Evolutionary conservation across 1,140 invertebrate species (phyloP).

Genomic region (Orius insidiosus): DNA sequence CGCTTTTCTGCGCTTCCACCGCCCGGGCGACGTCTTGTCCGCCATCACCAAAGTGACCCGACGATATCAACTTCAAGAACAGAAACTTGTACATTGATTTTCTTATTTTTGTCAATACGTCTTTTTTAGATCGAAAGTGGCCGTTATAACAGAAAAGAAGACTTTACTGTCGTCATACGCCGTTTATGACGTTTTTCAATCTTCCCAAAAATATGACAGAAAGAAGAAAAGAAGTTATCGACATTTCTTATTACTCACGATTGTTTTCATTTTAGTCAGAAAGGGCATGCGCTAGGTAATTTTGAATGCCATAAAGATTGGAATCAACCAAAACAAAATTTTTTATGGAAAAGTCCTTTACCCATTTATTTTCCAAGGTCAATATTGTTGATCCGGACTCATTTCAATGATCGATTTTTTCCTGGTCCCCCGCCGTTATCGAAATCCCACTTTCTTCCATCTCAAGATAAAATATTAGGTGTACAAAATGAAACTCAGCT

Average conservation of each 20-base stretch:
- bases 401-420: too few relatives aligned
- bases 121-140: constrained; percentile 33
- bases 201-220: constrained; percentile 25
- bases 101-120: not conserved
- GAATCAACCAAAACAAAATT: not conserved
- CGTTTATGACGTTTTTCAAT: constrained; percentile 38
- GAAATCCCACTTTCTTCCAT: not conserved
- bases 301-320: not conserved
- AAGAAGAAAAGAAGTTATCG: constrained; percentile 25
- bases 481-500: too few relatives aligned
- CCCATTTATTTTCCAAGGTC: not conserved
- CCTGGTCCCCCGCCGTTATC: not conserved
- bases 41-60: constrained; percentile 36
- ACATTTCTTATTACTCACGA: constrained; percentile 54
- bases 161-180: constrained; percentile 52
- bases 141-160: constrained; percentile 34
- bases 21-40: constrained; percentile 33
- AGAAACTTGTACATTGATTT: constrained; percentile 34
- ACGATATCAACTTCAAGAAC: constrained; percentile 43
- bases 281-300: constrained; percentile 44
- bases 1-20: constrained; percentile 51
- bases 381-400: too few relatives aligned
- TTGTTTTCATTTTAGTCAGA: constrained; percentile 60
- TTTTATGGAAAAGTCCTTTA: not conserved
- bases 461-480: too few relatives aligned